Percentiles rank a stretch among this genome's conserved stretches.
Evolutionary conservation across 2,113 vertebrate genomes (phyloP).

Genomic region (Leptobrachium ailaonicum): DNA sequence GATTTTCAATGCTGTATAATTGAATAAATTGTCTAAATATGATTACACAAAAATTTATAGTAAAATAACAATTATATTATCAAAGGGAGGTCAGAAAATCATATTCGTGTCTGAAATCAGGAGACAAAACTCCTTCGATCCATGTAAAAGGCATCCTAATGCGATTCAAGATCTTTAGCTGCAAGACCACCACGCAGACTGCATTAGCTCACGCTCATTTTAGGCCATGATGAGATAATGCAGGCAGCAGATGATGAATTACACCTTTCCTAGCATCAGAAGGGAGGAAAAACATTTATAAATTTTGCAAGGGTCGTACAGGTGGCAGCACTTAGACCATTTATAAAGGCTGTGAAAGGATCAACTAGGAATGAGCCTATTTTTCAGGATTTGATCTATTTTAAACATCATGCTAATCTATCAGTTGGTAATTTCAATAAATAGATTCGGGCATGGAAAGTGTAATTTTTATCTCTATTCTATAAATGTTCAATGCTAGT

Average conservation of each 20-base stretch:
- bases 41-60: not conserved
- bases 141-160: conserved; percentile 3
- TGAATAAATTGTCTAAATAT: not conserved
- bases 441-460: no score
- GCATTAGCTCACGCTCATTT: conserved; percentile 45
- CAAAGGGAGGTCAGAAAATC: not conserved
- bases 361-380: conserved; percentile 3
- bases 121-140: conserved; percentile 1
- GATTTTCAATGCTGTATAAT: not conserved
- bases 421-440: no score
- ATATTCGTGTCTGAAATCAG: not conserved
- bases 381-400: conserved; percentile 1
- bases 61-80: not conserved
- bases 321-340: conserved; percentile 27
- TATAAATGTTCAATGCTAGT: no score
- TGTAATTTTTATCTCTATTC: no score
- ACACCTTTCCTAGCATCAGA: conserved; percentile 26
- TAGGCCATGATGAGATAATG: conserved; percentile 46
- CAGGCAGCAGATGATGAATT: conserved; percentile 24
- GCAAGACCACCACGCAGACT: not conserved
- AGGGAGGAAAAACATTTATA: conserved; percentile 8
- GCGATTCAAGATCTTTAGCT: conserved; percentile 14
- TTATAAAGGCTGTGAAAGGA: conserved; percentile 9
- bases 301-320: conserved; percentile 23
- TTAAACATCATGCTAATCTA: not conserved